Evolutionary conservation across 2,797 vertebrate genomes (phyloP).

Genomic region (Platyrinchus mystaceus): DNA sequence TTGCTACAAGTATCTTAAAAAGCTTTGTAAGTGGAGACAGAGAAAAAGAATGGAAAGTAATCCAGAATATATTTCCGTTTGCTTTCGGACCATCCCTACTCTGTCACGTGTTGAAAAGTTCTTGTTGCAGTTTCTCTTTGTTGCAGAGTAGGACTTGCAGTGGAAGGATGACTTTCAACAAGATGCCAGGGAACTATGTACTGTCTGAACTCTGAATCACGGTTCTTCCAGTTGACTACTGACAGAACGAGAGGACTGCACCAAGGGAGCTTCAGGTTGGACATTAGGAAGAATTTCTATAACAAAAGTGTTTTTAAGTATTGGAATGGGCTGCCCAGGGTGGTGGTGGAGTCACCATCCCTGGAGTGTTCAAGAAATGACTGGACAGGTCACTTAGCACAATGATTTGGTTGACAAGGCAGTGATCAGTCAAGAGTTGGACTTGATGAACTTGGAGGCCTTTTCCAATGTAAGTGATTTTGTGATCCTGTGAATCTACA

Average conservation of each 20-base stretch:
- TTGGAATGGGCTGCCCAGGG: not conserved
- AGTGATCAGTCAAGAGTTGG: not conserved
- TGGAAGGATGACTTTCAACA: not conserved
- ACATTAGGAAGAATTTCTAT: not conserved
- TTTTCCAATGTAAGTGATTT: fast-evolving
- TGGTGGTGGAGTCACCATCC: not conserved
- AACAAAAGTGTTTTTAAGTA: not conserved
- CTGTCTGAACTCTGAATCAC: not conserved
- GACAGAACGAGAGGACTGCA: fast-evolving
- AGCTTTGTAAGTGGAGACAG: not conserved
- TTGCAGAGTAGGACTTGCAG: not conserved
- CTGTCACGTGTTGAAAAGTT: fast-evolving
- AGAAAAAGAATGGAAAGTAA: not conserved
- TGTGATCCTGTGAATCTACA: not conserved
- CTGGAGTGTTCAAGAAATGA: not conserved
- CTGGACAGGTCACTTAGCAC: not conserved
- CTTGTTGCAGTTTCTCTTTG: not conserved
- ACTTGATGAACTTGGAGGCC: fast-evolving
- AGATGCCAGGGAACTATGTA: not conserved
- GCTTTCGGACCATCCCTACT: fast-evolving
- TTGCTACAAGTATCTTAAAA: not conserved
- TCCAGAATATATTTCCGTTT: not conserved
- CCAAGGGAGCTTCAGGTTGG: not conserved
- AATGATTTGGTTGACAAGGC: not conserved
- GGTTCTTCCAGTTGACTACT: not conserved